These are phyloP conservation scores for Cirrhinus molitorella DNA, from an alignment of 2,797 vertebrate species.

Conservation along the genomic window DNA sequence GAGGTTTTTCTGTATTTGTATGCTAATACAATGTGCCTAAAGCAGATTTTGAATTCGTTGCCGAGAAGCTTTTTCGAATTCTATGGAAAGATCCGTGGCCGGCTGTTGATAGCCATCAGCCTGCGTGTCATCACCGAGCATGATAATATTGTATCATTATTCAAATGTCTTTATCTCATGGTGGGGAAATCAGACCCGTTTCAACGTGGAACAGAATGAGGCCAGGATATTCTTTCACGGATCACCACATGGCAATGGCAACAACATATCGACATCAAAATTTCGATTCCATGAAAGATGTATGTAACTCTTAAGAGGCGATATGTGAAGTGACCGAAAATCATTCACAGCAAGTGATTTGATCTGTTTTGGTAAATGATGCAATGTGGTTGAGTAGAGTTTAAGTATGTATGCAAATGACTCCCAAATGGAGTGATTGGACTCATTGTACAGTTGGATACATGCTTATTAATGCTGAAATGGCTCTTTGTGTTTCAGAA, in stretches of 20 bases:
- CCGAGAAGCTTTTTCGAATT: constrained; percentile 32
- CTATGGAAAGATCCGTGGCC: constrained; percentile 18
- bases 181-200: not conserved
- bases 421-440: not conserved
- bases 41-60: constrained; percentile 17
- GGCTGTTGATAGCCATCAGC: constrained; percentile 37
- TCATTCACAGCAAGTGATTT: not conserved
- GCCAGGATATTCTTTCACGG: constrained; percentile 12
- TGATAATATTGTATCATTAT: constrained; percentile 47
- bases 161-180: constrained; percentile 43
- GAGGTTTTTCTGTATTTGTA: constrained; percentile 36
- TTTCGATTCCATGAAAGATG: not conserved
- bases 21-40: constrained; percentile 21
- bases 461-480: not conserved
- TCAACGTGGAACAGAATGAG: constrained; percentile 8
- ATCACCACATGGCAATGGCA: constrained; percentile 21
- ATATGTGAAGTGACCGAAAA: not conserved
- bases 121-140: not conserved
- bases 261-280: not conserved
- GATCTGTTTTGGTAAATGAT: not conserved
- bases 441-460: not conserved
- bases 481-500: not conserved
- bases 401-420: not conserved
- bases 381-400: not conserved
- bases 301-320: not conserved